Percentiles rank a stretch among this genome's conserved stretches.
phyloP scores from a whole-genome alignment of 2,888 invertebrate genomes.

The Theodoxus fluviatilis region DNA sequence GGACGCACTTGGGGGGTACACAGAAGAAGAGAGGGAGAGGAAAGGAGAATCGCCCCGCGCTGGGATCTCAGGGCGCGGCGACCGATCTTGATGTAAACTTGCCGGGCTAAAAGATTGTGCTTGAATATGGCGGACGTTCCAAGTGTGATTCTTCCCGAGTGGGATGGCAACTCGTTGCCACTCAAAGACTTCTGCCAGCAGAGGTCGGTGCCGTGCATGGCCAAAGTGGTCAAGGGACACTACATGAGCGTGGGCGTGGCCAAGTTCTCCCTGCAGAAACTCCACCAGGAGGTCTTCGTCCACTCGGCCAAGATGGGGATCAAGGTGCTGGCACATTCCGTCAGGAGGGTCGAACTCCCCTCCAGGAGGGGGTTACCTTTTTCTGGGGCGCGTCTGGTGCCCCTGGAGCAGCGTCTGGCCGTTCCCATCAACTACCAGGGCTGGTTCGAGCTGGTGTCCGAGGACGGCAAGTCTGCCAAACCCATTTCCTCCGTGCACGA shows the following conservation, averaged over 20 bases:
- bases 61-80: no score
- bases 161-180: slow-evolving; percentile 54
- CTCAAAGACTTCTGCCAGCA: slow-evolving; percentile 70
- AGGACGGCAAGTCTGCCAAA: slow-evolving; percentile 89
- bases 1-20: slow-evolving; percentile 18
- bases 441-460: slow-evolving; percentile 91
- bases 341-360: slow-evolving; percentile 39
- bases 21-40: no score
- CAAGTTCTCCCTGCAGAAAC: slow-evolving; percentile 69
- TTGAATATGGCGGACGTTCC: slow-evolving; percentile 35
- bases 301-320: slow-evolving; percentile 78
- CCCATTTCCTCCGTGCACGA: slow-evolving; percentile 89
- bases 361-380: slow-evolving; percentile 33
- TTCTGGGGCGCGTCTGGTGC: slow-evolving; percentile 35
- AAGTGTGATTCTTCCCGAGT: slow-evolving; percentile 38
- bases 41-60: no score
- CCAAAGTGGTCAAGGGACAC: slow-evolving; percentile 92
- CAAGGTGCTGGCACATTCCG: slow-evolving; percentile 70
- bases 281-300: slow-evolving; percentile 84
- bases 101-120: slow-evolving; percentile 17
- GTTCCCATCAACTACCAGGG: slow-evolving; percentile 91
- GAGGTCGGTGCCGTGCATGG: slow-evolving; percentile 82
- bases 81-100: no score
- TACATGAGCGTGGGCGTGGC: slow-evolving; percentile 90
- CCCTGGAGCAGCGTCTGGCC: slow-evolving; percentile 73